phyloP scores from a whole-genome alignment of 2,888 invertebrate species.

The Hydriomena furcata region DNA sequence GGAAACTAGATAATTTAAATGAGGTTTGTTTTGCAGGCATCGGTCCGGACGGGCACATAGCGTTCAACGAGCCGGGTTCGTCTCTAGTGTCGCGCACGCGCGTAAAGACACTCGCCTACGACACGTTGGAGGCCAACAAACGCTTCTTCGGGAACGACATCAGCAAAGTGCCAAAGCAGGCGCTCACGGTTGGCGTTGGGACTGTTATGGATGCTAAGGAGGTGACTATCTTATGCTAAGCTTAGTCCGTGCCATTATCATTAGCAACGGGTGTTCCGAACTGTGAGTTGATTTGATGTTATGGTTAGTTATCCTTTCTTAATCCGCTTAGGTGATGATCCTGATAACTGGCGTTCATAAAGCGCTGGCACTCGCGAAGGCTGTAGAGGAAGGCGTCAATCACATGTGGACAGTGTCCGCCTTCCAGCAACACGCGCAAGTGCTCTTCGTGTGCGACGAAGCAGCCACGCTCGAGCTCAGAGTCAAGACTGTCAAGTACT shows the following conservation, averaged over 20 bases:
- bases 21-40: slow-evolving; percentile 86
- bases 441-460: slow-evolving; percentile 98
- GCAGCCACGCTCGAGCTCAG: slow-evolving; percentile 98
- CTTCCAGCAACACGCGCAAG: slow-evolving; percentile 97
- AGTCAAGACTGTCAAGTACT: slow-evolving; percentile 99
- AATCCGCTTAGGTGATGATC: slow-evolving; percentile 95
- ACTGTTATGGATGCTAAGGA: slow-evolving; percentile 99
- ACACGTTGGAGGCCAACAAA: slow-evolving; percentile 98
- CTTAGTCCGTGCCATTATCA: too few species aligned
- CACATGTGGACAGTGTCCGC: slow-evolving; percentile 99
- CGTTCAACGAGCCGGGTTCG: slow-evolving; percentile 99
- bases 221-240: too few species aligned
- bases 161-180: slow-evolving; percentile 96
- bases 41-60: slow-evolving; percentile 99
- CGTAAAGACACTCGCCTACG: slow-evolving; percentile 97
- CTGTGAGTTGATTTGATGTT: neutral
- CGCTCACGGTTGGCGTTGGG: slow-evolving; percentile 98
- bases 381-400: slow-evolving; percentile 98
- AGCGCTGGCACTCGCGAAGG: slow-evolving; percentile 97
- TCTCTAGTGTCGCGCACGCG: slow-evolving; percentile 97
- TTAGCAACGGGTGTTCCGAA: too few species aligned
- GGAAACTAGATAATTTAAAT: neutral
- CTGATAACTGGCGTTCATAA: slow-evolving; percentile 98
- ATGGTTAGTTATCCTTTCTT: too few species aligned
- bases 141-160: slow-evolving; percentile 98